Evolutionary conservation across 2,888 invertebrate genomes (phyloP).

Genomic region (Acleris emargana): DNA sequence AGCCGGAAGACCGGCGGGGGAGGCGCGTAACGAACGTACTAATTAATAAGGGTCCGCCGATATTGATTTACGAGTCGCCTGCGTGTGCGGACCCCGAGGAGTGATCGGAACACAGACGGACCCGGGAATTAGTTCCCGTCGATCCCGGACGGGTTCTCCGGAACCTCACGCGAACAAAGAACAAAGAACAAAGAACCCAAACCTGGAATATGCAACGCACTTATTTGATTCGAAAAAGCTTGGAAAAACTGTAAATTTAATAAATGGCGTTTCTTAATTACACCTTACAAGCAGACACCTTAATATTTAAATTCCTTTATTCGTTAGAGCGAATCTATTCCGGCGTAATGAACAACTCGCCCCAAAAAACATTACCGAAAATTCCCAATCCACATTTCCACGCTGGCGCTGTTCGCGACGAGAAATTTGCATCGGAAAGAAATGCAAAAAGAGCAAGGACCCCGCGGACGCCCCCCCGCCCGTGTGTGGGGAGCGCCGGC

Average conservation of each 20-base stretch:
- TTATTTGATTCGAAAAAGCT: background rate
- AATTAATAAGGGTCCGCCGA: constrained; percentile 82
- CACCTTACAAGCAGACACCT: constrained; percentile 18
- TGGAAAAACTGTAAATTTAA: background rate
- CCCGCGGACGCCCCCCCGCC: constrained; percentile 40
- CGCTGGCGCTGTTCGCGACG: constrained; percentile 52
- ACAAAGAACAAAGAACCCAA: constrained; percentile 54
- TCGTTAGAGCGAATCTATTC: constrained; percentile 21
- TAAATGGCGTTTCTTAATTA: constrained; percentile 11
- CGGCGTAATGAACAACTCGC: constrained; percentile 35
- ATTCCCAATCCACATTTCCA: constrained; percentile 68
- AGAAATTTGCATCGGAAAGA: constrained; percentile 76
- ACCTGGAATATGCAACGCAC: constrained; percentile 38
- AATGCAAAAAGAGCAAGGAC: constrained; percentile 69
- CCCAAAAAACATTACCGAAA: constrained; percentile 60
- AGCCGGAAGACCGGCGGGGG: constrained; percentile 46
- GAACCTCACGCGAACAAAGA: constrained; percentile 45
- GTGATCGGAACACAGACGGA: constrained; percentile 39
- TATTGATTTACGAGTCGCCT: constrained; percentile 77
- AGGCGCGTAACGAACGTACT: constrained; percentile 74
- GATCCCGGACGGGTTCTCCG: constrained; percentile 27
- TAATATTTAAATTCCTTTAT: constrained; percentile 31
- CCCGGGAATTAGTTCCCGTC: constrained; percentile 33
- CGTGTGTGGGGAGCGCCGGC: constrained; percentile 15
- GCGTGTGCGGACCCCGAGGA: constrained; percentile 54